These are phyloP conservation scores for Tolypeutes matacus DNA, from an alignment of 2,797 vertebrate genomes.

Conservation along the genomic window DNA sequence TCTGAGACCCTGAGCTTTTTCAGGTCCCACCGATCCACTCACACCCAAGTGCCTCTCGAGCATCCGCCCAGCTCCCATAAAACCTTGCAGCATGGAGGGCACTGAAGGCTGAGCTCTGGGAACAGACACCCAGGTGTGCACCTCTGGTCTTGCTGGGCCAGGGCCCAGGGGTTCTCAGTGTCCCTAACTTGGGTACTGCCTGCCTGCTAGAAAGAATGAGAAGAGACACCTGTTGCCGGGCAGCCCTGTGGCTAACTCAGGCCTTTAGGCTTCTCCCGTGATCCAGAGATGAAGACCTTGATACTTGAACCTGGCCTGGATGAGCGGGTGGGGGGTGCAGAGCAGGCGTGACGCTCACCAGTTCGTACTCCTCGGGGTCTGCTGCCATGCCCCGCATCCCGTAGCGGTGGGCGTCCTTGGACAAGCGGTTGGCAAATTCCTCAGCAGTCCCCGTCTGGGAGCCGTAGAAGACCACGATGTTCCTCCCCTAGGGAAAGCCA, in stretches of 20 bases:
- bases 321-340: background rate
- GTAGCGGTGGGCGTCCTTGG: conserved; percentile 98
- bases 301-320: background rate
- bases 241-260: background rate
- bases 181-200: background rate
- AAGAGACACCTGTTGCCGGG: background rate
- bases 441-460: conserved; percentile 98
- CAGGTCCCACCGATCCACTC: background rate
- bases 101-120: background rate
- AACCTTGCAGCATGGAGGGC: background rate
- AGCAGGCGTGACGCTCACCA: conserved; percentile 89
- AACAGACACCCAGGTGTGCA: fast-evolving
- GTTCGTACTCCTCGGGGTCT: conserved; percentile 97
- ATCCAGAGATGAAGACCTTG: background rate
- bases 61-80: too few relatives aligned
- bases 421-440: conserved; percentile 96
- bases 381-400: conserved; percentile 98
- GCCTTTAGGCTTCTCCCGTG: background rate
- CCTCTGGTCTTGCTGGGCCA: background rate
- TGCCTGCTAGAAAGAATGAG: background rate
- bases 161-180: background rate
- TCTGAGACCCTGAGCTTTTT: background rate
- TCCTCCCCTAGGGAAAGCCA: conserved; percentile 90
- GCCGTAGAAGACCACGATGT: conserved; percentile 98
- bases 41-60: background rate